Percentiles rank a stretch among this genome's conserved stretches.
Evolutionary conservation across 1,140 invertebrate species (phyloP).

Genomic region (Dreissena rostriformis): DNA sequence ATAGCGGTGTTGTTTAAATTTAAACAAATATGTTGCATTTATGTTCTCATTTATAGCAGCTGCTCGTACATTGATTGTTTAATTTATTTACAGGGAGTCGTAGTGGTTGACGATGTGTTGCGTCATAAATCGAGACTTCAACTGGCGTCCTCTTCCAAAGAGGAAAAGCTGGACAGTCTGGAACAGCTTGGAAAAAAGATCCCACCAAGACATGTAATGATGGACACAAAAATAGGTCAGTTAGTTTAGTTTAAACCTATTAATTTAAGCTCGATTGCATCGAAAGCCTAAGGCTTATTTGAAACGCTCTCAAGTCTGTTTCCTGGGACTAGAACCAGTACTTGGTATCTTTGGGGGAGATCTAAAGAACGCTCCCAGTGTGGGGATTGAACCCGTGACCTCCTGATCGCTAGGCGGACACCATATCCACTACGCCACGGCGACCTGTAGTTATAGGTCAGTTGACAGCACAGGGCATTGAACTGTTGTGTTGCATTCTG

Average conservation of each 20-base stretch:
- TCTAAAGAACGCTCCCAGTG: no score
- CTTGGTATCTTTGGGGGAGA: no score
- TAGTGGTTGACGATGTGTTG: conserved; percentile 74
- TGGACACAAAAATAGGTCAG: conserved; percentile 74
- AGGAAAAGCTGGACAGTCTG: conserved; percentile 66
- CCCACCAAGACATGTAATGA: conserved; percentile 70
- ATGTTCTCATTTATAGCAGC: neutral
- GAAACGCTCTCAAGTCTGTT: no score
- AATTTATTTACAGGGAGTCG: conserved; percentile 69
- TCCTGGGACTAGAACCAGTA: no score
- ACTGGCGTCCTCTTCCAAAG: conserved; percentile 62
- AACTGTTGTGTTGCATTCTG: no score
- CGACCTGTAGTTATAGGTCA: no score
- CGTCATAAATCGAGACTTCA: conserved; percentile 67
- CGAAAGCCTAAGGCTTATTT: no score
- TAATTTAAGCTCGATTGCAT: no score
- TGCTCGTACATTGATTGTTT: neutral
- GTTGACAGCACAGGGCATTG: neutral
- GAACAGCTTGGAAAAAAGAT: conserved; percentile 71
- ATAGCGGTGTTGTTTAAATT: neutral
- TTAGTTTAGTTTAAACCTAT: no score
- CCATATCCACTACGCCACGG: no score
- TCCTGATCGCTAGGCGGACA: no score
- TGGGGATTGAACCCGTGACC: no score
- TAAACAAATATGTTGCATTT: neutral